phyloP scores from a whole-genome alignment of 2,113 vertebrate species.

The Protobothrops flavoviridis region DNA sequence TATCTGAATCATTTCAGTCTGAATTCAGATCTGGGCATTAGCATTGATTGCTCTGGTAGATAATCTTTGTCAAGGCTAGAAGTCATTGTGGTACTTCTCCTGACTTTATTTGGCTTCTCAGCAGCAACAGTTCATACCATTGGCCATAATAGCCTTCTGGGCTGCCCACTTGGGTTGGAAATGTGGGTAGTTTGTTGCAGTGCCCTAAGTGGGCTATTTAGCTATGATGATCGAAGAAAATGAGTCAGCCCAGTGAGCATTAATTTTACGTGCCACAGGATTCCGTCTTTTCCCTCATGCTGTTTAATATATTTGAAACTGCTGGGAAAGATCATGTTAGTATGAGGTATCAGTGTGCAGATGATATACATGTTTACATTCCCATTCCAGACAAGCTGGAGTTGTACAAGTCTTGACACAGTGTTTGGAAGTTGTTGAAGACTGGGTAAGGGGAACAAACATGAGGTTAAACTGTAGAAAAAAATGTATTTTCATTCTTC shows the following conservation, averaged over 20 bases:
- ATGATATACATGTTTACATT: not conserved
- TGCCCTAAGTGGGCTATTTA: not conserved
- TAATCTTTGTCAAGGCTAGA: not conserved
- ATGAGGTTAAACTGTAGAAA: not conserved
- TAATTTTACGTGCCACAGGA: not conserved
- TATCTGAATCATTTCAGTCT: not conserved
- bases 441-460: not conserved
- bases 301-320: not conserved
- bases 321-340: not conserved
- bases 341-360: not conserved
- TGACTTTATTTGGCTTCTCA: not conserved
- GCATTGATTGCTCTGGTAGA: not conserved
- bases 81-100: not conserved
- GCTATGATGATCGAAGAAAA: not conserved
- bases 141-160: not conserved
- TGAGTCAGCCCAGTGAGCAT: not conserved
- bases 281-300: not conserved
- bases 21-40: not conserved
- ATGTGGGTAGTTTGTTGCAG: not conserved
- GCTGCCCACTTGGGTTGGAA: not conserved
- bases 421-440: not conserved
- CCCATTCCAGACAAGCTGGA: not conserved
- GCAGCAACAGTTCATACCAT: not conserved
- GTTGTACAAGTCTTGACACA: not conserved
- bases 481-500: not conserved